These are phyloP conservation scores for Parazoanthus darwini DNA, from an alignment of 92 coral and sea anemone species.

Conservation along the genomic window DNA sequence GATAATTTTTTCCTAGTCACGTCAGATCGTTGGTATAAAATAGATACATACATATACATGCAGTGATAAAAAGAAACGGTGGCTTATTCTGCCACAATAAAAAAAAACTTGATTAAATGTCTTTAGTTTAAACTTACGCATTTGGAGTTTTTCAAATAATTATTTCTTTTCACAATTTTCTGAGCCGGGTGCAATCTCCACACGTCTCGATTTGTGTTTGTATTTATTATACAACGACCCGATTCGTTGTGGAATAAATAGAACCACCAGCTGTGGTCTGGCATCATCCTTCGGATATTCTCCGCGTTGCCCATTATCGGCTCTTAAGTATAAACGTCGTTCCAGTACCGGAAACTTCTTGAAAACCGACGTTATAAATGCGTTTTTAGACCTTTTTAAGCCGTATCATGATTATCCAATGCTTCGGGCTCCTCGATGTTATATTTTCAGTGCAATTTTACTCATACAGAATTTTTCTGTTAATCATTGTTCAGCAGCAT, in stretches of 20 bases:
- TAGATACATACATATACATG: not conserved
- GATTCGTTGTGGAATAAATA: constrained; percentile 17
- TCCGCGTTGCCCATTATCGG: not conserved
- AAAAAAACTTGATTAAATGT: constrained; percentile 1
- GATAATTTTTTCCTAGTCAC: constrained; percentile 32
- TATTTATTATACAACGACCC: not conserved
- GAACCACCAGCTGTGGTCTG: constrained; percentile 24
- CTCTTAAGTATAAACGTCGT: not conserved
- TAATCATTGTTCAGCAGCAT: no score
- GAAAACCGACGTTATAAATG: not conserved
- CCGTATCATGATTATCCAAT: no score
- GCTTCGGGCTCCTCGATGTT: not conserved
- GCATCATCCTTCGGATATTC: constrained; percentile 11
- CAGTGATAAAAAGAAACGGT: not conserved
- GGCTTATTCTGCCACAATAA: not conserved
- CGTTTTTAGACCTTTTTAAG: not conserved
- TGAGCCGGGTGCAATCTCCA: not conserved
- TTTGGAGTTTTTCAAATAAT: not conserved
- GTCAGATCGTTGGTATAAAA: constrained; percentile 22
- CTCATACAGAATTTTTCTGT: not conserved
- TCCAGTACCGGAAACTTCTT: not conserved
- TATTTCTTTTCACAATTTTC: not conserved
- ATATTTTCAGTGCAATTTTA: not conserved
- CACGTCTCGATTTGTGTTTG: not conserved
- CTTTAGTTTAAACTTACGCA: not conserved